A percentile compares a stretch with the other conserved stretches of the same genome.
These are phyloP conservation scores for Nycticebus coucang DNA, from an alignment of 2,113 vertebrate species.

Conservation along the genomic window DNA sequence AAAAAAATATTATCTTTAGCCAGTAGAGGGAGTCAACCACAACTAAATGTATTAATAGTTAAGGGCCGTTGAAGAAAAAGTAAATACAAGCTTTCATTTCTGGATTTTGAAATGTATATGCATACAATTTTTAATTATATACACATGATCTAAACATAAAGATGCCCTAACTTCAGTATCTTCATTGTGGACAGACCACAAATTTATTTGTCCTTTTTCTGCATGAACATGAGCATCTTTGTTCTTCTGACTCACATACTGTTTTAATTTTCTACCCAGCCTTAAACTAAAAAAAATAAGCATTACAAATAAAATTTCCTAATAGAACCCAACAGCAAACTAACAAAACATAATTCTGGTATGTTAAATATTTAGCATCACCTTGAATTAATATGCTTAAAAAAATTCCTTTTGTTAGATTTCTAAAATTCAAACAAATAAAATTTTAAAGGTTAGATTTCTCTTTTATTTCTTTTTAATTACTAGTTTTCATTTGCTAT, in stretches of 20 bases:
- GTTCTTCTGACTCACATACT: constrained; percentile 2
- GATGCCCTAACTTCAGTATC: background rate
- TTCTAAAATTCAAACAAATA: constrained; percentile 20
- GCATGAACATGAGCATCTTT: background rate
- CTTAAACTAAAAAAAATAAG: background rate
- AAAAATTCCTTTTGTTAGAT: background rate
- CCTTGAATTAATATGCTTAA: background rate
- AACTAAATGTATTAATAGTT: constrained; percentile 55
- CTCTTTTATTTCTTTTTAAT: background rate
- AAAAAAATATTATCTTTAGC: constrained; percentile 64
- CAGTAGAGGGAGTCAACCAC: constrained; percentile 84
- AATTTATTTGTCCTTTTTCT: background rate
- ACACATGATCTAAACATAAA: background rate
- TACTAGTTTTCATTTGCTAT: background rate
- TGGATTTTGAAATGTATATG: constrained; percentile 37
- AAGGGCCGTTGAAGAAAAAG: background rate
- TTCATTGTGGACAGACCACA: background rate
- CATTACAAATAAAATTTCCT: background rate
- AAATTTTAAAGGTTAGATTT: background rate
- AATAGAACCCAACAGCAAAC: background rate
- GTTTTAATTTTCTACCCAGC: constrained; percentile 18
- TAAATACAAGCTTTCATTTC: constrained; percentile 35
- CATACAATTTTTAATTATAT: background rate
- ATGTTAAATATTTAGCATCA: background rate
- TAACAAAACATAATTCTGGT: background rate